phyloP scores from a whole-genome alignment of 2,888 invertebrate genomes.

The Camponotus fellah region DNA sequence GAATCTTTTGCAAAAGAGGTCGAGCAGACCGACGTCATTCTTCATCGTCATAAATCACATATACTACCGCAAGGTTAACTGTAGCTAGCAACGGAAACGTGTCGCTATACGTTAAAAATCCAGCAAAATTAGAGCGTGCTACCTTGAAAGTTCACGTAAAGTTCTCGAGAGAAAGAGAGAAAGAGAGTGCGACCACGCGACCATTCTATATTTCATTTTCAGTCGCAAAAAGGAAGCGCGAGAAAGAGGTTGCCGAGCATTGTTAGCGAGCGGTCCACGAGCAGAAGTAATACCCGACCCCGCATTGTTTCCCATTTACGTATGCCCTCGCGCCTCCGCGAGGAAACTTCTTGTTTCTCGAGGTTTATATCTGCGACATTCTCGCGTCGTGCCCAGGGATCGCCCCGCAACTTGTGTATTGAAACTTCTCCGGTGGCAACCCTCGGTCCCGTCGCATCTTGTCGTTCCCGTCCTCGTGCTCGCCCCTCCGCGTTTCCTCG shows the following conservation, averaged over 20 bases:
- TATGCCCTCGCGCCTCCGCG: conserved; percentile 63
- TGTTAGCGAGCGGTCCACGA: conserved; percentile 62
- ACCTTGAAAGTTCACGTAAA: conserved; percentile 12
- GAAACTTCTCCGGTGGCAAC: conserved; percentile 52
- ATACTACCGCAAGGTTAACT: conserved; percentile 9
- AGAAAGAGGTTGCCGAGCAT: conserved; percentile 62
- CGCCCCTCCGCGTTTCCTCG: conserved; percentile 21
- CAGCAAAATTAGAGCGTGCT: conserved; percentile 38
- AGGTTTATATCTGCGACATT: conserved; percentile 62
- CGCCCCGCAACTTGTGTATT: conserved; percentile 56
- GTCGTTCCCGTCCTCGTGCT: conserved; percentile 15
- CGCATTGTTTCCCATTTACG: conserved; percentile 69
- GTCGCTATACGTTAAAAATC: conserved; percentile 45
- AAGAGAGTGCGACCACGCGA: not conserved
- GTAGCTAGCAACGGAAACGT: conserved; percentile 10
- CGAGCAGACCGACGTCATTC: not conserved
- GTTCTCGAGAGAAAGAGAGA: not conserved
- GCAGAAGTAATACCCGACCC: conserved; percentile 62
- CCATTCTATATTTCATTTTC: conserved; percentile 62
- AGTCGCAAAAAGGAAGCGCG: conserved; percentile 56
- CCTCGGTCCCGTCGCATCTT: conserved; percentile 15
- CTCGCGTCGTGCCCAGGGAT: conserved; percentile 51
- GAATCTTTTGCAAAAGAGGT: conserved; percentile 20
- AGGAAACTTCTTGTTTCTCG: conserved; percentile 62
- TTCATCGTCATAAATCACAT: conserved; percentile 40